Base-by-base conservation (phyloP, 2,113 vertebrate species). In the Pseudorasbora parva region DNA sequence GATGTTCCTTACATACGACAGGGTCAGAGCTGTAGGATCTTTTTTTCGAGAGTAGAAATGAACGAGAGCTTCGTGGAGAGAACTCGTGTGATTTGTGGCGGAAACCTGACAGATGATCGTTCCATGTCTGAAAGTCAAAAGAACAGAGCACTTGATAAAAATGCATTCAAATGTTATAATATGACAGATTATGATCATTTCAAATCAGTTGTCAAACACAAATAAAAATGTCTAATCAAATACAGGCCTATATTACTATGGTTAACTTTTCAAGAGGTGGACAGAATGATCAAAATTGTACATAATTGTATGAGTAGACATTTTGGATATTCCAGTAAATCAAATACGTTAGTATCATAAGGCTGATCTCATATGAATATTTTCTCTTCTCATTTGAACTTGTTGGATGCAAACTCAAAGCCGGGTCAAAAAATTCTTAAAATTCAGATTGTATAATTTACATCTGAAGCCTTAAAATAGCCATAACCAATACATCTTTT, bases 121-220 rank as follows among this genome's bases (percentile, higher is more conserved):
- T 88, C 89, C 89, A 90, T 4, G 89, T 83, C 89, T 90, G 51
- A 25, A 43, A 56, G 59, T 25, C 27, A 33, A 59, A 78, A 23
- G 41, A 73, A 30, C 21, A 15, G 45, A 27, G 2, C 12, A 19
- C 3, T 72, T 25, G 12, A 23, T 37, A 7, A 37, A n/a, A 37
- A 37, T 37, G 37, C 37, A 37, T 37, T 7, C 5, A 49, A 47
- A 49, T n/a, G 43, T 33, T 21, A 37, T 21, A 0, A 75, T 49
- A 51, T 17, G 8, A 66, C 3, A 9, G 15, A 66, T 69, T 41
- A 41, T 6, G 30, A 69, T 41, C 0, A 54, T 54, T 54, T 54
- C 51, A 21, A 54, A 54, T 2, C 17, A 21, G 17, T 54, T 54
- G 6, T 21, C 2, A 68, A 21, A 21, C 30, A 68, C 33, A 33